Evolutionary conservation across 2,888 invertebrate genomes (phyloP).

Genomic region (Drosophila testacea): DNA sequence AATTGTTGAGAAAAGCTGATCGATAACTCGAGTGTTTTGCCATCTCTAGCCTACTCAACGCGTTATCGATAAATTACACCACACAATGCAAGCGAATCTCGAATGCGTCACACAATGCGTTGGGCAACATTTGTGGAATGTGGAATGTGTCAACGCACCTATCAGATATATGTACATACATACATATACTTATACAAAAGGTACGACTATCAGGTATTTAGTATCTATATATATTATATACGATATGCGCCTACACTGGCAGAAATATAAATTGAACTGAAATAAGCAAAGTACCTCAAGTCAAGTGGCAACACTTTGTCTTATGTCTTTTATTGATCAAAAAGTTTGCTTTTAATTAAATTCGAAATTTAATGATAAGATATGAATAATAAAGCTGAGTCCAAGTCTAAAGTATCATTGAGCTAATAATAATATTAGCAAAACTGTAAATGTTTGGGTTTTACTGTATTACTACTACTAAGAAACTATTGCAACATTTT

Average conservation of each 20-base stretch:
- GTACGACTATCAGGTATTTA: constrained; percentile 31
- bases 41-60: background rate
- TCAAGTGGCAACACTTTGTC: constrained; percentile 8
- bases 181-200: constrained; percentile 15
- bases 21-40: background rate
- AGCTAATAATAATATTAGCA: background rate
- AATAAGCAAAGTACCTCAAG: background rate
- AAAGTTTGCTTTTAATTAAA: constrained; percentile 15
- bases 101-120: constrained; percentile 35
- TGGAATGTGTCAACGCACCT: constrained; percentile 45
- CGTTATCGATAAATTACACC: constrained; percentile 48
- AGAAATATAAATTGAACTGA: constrained; percentile 15
- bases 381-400: background rate
- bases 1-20: background rate
- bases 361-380: constrained; percentile 12
- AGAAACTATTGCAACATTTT: too few species aligned
- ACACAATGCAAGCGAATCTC: constrained; percentile 29
- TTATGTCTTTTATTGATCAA: background rate
- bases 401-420: background rate
- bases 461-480: background rate
- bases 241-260: constrained; percentile 25
- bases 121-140: constrained; percentile 26
- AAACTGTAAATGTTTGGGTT: background rate
- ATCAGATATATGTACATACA: constrained; percentile 7
- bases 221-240: constrained; percentile 18